phyloP scores from a whole-genome alignment of 2,888 invertebrate genomes.

The Sinopyrophorus schimmeli region DNA sequence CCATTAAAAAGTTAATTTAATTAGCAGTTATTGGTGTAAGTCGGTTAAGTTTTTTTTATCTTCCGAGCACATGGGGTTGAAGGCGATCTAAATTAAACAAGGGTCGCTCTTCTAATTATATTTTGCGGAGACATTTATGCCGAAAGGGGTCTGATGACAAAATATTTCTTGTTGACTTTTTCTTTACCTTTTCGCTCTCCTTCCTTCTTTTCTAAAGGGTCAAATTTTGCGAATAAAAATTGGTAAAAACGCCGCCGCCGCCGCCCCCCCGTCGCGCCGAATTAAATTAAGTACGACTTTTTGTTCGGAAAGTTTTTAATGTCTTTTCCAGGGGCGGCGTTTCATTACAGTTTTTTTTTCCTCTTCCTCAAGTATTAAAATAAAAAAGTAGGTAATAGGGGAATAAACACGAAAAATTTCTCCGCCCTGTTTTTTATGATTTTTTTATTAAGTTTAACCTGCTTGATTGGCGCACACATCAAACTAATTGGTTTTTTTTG shows the following conservation, averaged over 20 bases:
- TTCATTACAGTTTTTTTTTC: conserved; percentile 18
- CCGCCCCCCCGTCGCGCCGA: too few species aligned
- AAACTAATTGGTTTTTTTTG: too few species aligned
- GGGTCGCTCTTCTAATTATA: conserved; percentile 45
- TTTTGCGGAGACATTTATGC: conserved; percentile 45
- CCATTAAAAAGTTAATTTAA: conserved; percentile 53
- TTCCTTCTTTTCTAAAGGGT: too few species aligned
- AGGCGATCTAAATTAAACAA: conserved; percentile 42
- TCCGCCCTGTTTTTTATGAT: too few species aligned
- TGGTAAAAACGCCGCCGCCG: too few species aligned
- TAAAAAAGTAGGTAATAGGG: too few species aligned
- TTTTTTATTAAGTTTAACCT: too few species aligned
- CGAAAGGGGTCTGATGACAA: conserved; percentile 45
- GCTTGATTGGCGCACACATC: too few species aligned
- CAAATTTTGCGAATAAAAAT: too few species aligned
- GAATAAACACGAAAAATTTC: too few species aligned
- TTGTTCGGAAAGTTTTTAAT: conserved; percentile 26
- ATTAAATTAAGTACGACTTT: conserved; percentile 28
- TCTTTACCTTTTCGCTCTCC: conserved; percentile 28
- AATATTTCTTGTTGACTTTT: conserved; percentile 42
- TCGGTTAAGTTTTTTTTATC: conserved; percentile 45
- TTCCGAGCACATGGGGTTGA: conserved; percentile 41
- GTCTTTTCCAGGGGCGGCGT: too few species aligned
- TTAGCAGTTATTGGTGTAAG: conserved; percentile 53
- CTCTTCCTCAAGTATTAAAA: too few species aligned